Evolutionary conservation across 2,797 vertebrate species (phyloP).

Genomic region (Crenichthys baileyi): DNA sequence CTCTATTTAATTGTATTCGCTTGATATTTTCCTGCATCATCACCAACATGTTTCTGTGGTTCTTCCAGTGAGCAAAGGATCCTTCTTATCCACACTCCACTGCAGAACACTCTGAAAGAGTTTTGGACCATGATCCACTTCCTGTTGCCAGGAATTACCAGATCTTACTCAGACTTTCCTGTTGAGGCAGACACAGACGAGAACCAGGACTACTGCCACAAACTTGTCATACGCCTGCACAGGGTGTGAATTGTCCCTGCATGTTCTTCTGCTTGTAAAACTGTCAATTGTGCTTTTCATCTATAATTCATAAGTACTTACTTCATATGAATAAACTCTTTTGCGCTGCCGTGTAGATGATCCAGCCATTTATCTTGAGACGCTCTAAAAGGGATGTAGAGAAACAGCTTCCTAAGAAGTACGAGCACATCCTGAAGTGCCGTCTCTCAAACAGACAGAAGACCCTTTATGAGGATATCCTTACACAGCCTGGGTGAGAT

Average conservation of each 20-base stretch:
- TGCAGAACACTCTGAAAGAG: constrained; percentile 92
- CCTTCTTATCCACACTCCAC: constrained; percentile 89
- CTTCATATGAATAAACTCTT: background rate
- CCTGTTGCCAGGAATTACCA: constrained; percentile 90
- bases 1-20: background rate
- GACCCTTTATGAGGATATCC: constrained; percentile 91
- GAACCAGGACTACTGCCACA: constrained; percentile 95
- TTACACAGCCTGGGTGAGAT: constrained; percentile 86
- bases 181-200: constrained; percentile 91
- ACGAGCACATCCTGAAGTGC: constrained; percentile 91
- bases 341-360: constrained; percentile 81
- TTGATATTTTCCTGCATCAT: background rate
- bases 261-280: background rate
- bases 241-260: constrained; percentile 78
- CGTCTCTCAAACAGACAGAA: constrained; percentile 89
- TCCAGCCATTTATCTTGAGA: constrained; percentile 91
- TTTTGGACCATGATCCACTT: constrained; percentile 95
- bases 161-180: constrained; percentile 89
- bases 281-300: background rate
- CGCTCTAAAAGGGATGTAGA: constrained; percentile 92
- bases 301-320: background rate
- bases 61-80: constrained; percentile 88
- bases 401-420: constrained; percentile 93
- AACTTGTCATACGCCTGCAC: constrained; percentile 92
- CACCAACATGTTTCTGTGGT: constrained; percentile 18